These are phyloP conservation scores for Amazonetta brasiliensis DNA, from an alignment of 2,797 vertebrate species.

Conservation along the genomic window DNA sequence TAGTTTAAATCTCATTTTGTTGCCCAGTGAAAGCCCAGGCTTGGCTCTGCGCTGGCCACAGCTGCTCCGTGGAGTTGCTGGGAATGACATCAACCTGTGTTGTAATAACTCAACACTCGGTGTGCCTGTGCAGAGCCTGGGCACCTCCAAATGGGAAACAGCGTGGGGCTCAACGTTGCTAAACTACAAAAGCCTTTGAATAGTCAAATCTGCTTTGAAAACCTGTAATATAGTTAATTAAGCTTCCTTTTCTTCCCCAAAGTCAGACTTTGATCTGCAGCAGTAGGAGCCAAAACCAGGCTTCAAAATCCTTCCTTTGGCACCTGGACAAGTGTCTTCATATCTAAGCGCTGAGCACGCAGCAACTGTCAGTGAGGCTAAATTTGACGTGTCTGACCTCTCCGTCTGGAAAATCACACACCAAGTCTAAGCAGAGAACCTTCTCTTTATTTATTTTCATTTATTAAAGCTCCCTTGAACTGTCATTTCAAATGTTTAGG, in stretches of 20 bases:
- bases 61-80: background rate
- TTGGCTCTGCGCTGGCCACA: background rate
- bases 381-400: background rate
- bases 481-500: too few species aligned
- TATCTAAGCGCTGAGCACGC: background rate
- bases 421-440: background rate
- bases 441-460: background rate
- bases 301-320: constrained; percentile 6
- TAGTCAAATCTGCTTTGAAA: background rate
- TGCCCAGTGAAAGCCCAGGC: background rate
- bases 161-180: background rate
- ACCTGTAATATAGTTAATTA: background rate
- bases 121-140: background rate
- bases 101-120: background rate
- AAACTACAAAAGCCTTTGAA: background rate
- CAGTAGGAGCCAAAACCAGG: background rate
- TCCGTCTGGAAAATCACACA: background rate
- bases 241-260: background rate
- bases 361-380: background rate
- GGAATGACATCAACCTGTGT: background rate
- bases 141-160: background rate
- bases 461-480: background rate
- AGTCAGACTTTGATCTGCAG: background rate
- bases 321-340: background rate
- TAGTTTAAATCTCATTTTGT: background rate